Evolutionary conservation across 2,888 invertebrate genomes (phyloP), one percentile per base, ranked within the genome.

Genomic region (Choristoneura rosaceana): DNA sequence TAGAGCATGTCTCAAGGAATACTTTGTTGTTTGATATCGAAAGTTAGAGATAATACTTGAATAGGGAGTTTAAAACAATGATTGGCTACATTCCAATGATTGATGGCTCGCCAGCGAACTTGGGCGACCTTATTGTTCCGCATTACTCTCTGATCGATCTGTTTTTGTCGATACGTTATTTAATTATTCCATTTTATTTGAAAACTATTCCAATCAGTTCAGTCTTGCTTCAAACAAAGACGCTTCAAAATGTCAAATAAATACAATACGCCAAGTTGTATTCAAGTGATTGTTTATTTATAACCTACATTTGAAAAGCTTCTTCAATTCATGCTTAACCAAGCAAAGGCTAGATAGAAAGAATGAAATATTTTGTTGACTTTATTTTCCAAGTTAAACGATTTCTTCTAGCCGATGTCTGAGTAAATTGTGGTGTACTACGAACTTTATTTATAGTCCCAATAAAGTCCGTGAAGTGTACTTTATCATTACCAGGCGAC

Each of bases 31-130:
- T 68, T 68, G n/a, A 68, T 34, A 47, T 38, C 12, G 25, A 50
- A 71, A 62, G 14, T 55, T n/a, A 34, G 10, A 34, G 58, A 68
- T 68, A 59, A 12, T 25, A 68, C 38, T 61, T 61, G 55, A 71
- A 45, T 17, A 47, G 62, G 69, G 74, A 78, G 76, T 77, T 80
- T 76, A 52, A 67, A 79, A 75, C 73, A 78, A 78, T 80, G 77
- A 78, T 76, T 75, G 68, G 77, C 77, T 75, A 77, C 70, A 74
- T 74, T 60, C 66, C 25, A 15, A 75, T 81, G 80, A 81, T 81
- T 81, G 77, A 80, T 81, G 78, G 75, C 68, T 70, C 38, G 59
- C 45, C 74, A 76, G 74, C 77, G 75, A 74, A 74, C 73, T 75
- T 73, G 50, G 55, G 59, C 43, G 67, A 58, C 74, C 70, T 63